A percentile compares a stretch with the other conserved stretches of the same genome.
Evolutionary conservation across 2,113 vertebrate species (phyloP).

Genomic region (Trachemys scripta): DNA sequence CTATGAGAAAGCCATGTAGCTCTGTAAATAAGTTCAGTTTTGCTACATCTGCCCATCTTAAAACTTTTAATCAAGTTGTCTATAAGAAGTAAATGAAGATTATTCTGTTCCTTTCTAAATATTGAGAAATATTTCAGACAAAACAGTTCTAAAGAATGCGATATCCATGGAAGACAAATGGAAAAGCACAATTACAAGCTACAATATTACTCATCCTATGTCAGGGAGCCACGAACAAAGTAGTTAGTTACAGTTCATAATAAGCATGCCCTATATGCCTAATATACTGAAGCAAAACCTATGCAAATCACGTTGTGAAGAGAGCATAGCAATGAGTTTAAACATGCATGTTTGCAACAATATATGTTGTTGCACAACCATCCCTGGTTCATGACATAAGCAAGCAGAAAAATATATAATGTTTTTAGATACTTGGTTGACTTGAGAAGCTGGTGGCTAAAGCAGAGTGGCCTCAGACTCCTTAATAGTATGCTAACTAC

Average conservation of each 20-base stretch:
- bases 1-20: neutral
- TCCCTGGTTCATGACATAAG: neutral
- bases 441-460: neutral
- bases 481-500: neutral
- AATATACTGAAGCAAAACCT: neutral
- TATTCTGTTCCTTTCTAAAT: neutral
- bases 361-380: neutral
- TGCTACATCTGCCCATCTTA: neutral
- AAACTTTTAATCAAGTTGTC: neutral
- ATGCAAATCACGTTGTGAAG: neutral
- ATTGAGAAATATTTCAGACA: neutral
- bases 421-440: neutral
- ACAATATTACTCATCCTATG: neutral
- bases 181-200: neutral
- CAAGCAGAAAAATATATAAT: neutral
- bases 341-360: neutral
- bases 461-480: neutral
- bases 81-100: neutral
- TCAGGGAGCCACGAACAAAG: fast-evolving
- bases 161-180: no score
- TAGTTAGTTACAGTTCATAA: neutral
- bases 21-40: neutral
- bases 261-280: neutral
- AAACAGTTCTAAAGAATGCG: fast-evolving
- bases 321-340: neutral